phyloP scores from a whole-genome alignment of 2,113 vertebrate genomes.

The Otus sunia region DNA sequence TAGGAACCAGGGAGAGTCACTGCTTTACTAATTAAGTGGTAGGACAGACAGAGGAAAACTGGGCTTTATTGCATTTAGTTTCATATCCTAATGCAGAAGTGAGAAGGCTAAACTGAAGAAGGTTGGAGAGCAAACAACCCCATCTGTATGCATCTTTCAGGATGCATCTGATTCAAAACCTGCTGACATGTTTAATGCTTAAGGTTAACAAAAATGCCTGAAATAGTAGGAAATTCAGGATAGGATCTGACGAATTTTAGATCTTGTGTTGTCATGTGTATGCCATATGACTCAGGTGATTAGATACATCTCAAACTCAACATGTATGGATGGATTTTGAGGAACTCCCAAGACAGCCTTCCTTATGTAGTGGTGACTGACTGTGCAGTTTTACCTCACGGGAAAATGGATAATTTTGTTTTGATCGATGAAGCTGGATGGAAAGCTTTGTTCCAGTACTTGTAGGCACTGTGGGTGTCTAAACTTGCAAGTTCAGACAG shows the following conservation, averaged over 20 bases:
- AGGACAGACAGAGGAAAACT: not conserved
- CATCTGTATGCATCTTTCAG: not conserved
- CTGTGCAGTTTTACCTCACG: not conserved
- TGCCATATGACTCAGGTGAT: not conserved
- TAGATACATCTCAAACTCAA: not conserved
- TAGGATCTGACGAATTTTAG: not conserved
- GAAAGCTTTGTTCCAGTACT: conserved; percentile 44
- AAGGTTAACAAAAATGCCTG: not conserved
- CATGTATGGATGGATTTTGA: not conserved
- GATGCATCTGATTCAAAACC: not conserved
- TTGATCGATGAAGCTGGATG: conserved; percentile 55
- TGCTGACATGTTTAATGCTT: not conserved
- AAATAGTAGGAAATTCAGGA: not conserved
- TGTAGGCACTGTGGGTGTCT: conserved; percentile 40
- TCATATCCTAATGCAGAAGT: not conserved
- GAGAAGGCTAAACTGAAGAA: not conserved
- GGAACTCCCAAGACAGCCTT: not conserved
- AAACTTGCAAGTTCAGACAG: conserved; percentile 51
- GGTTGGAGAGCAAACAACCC: not conserved
- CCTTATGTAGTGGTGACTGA: not conserved
- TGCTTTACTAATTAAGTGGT: not conserved
- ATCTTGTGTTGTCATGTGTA: not conserved
- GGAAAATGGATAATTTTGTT: conserved; percentile 36
- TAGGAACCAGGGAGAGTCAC: not conserved
- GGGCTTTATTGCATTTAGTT: not conserved